These are phyloP conservation scores for Hirtodrosophila alboralis DNA, from an alignment of 2,888 invertebrate species.

Conservation along the genomic window DNA sequence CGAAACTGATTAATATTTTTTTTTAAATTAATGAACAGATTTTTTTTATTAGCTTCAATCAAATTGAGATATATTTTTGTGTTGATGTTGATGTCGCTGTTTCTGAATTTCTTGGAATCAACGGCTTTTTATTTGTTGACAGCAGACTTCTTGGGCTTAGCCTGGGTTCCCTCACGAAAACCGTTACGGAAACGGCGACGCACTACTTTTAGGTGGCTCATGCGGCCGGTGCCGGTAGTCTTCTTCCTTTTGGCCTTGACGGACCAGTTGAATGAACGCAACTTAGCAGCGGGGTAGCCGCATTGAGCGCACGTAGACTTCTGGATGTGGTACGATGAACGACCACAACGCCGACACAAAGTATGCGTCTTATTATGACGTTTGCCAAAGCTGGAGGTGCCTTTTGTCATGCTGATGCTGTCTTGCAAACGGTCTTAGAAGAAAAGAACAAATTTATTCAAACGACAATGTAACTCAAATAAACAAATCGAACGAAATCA, in stretches of 20 bases:
- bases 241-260: constrained; percentile 99
- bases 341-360: constrained; percentile 98
- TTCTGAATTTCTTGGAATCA: too few species aligned
- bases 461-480: background rate
- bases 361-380: constrained; percentile 99
- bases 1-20: too few species aligned
- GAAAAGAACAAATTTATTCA: too few species aligned
- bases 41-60: too few species aligned
- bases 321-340: constrained; percentile 99
- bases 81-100: too few species aligned
- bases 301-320: constrained; percentile 99
- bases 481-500: background rate
- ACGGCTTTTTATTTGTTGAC: constrained; percentile 57
- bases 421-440: too few species aligned
- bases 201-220: constrained; percentile 97
- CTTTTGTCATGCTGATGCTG: constrained; percentile 99
- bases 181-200: constrained; percentile 95
- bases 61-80: too few species aligned
- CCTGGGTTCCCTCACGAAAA: constrained; percentile 90
- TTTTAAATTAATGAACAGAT: too few species aligned
- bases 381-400: constrained; percentile 99
- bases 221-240: constrained; percentile 99
- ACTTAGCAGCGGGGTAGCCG: constrained; percentile 97
- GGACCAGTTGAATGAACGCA: constrained; percentile 99
- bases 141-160: constrained; percentile 81